phyloP scores from a whole-genome alignment of 1,140 invertebrate species.

The Neodiprion lecontei region DNA sequence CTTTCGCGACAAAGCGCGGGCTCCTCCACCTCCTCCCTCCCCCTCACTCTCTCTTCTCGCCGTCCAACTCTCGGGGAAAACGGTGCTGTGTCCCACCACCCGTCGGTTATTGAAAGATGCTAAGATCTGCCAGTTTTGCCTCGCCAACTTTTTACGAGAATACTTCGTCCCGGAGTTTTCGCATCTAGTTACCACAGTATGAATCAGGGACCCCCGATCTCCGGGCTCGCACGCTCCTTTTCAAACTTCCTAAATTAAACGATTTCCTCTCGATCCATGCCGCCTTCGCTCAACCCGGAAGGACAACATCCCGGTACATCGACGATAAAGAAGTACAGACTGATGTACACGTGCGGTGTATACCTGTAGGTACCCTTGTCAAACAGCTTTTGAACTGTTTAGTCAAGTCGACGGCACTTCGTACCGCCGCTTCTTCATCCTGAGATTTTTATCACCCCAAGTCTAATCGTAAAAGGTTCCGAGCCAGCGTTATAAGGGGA shows the following conservation, averaged over 20 bases:
- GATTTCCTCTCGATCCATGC: background rate
- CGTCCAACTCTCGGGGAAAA: background rate
- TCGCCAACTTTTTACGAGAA: constrained; percentile 48
- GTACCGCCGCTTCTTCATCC: too few species aligned
- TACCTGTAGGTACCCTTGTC: background rate
- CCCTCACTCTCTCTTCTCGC: constrained; percentile 20
- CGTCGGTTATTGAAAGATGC: constrained; percentile 44
- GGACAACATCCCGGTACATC: background rate
- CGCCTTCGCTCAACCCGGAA: background rate
- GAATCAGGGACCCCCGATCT: constrained; percentile 22
- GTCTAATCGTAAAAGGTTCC: too few species aligned
- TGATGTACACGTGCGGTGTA: background rate
- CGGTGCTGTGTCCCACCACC: constrained; percentile 19
- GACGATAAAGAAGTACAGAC: background rate
- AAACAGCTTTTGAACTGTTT: background rate
- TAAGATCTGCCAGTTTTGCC: constrained; percentile 36
- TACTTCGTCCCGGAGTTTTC: constrained; percentile 29
- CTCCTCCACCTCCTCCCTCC: constrained; percentile 7
- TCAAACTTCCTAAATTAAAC: constrained; percentile 4
- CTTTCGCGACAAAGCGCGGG: constrained; percentile 46
- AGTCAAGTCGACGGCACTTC: background rate
- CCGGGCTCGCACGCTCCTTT: constrained; percentile 17
- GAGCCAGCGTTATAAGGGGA: too few species aligned
- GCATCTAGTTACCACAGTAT: constrained; percentile 27
- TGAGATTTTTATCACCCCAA: too few species aligned